A percentile compares a stretch with the other conserved stretches of the same genome.
Evolutionary conservation across 2,888 invertebrate genomes (phyloP).

Genomic region (Cheiracanthium punctorium): DNA sequence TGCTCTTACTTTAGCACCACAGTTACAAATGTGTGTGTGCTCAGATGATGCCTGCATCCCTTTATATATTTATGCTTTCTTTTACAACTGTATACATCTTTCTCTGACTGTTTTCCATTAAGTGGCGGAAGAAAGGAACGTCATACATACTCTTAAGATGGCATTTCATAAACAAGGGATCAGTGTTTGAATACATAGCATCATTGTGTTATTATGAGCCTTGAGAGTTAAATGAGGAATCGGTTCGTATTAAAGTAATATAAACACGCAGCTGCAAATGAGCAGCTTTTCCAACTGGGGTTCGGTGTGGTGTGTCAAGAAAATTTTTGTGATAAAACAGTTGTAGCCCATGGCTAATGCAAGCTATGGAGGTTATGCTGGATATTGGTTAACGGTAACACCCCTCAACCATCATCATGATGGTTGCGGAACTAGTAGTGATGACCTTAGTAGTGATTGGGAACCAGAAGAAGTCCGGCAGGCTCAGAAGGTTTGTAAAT

Average conservation of each 20-base stretch:
- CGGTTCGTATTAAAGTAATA: not conserved
- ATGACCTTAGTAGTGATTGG: conserved; percentile 94
- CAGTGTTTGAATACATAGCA: conserved; percentile 27
- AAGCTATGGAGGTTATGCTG: conserved; percentile 36
- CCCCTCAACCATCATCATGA: conserved; percentile 23
- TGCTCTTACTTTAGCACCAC: not conserved
- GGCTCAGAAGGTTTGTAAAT: conserved; percentile 12
- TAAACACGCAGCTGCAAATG: conserved; percentile 7
- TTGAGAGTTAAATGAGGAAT: conserved; percentile 12
- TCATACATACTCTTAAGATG: conserved; percentile 25
- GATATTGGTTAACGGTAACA: conserved; percentile 35
- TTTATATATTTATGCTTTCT: not conserved
- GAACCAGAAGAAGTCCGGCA: conserved; percentile 79
- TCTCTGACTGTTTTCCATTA: not conserved
- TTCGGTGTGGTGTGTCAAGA: not conserved
- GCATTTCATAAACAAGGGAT: conserved; percentile 15
- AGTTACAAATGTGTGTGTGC: not conserved
- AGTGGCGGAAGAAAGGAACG: conserved; percentile 17
- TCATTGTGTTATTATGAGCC: conserved; percentile 9
- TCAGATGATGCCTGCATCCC: not conserved
- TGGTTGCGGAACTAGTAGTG: conserved; percentile 88
- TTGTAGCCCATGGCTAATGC: conserved; percentile 22
- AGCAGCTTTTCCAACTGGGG: not conserved
- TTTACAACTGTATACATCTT: not conserved
- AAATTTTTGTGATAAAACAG: conserved; percentile 4